phyloP scores from a whole-genome alignment of 1,140 invertebrate genomes.

The Maconellicoccus hirsutus region DNA sequence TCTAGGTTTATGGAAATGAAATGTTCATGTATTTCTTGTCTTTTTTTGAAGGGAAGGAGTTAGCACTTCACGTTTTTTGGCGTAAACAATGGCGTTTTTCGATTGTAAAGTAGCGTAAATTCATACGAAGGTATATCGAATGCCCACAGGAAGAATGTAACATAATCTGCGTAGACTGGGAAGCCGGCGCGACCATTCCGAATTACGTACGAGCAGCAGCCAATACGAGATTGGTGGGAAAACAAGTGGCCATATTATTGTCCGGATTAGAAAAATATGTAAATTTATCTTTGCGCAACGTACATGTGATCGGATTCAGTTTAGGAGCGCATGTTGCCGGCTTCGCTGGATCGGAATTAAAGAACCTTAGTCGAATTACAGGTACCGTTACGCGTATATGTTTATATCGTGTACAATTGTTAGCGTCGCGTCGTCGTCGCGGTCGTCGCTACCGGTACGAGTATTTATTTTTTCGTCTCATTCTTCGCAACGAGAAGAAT shows the following conservation, averaged over 20 bases:
- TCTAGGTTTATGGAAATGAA: too few species aligned
- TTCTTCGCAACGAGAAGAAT: too few species aligned
- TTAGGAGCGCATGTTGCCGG: slow-evolving; percentile 85
- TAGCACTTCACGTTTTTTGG: too few species aligned
- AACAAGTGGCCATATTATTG: slow-evolving; percentile 71
- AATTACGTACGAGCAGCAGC: slow-evolving; percentile 88
- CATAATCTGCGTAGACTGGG: slow-evolving; percentile 90
- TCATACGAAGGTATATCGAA: too few species aligned
- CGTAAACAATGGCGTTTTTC: too few species aligned
- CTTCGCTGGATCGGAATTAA: slow-evolving; percentile 75
- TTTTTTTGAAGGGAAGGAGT: too few species aligned
- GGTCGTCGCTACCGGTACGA: too few species aligned
- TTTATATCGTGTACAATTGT: too few species aligned
- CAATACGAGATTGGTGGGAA: slow-evolving; percentile 82
- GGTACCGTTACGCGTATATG: slow-evolving; percentile 41
- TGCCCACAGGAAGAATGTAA: slow-evolving; percentile 57
- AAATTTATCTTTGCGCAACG: slow-evolving; percentile 45
- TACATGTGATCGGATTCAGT: slow-evolving; percentile 86
- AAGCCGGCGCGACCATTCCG: slow-evolving; percentile 75
- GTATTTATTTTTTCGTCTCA: too few species aligned
- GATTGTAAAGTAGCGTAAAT: too few species aligned
- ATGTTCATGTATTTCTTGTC: too few species aligned
- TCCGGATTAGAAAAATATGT: slow-evolving; percentile 42
- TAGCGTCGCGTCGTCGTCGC: too few species aligned
- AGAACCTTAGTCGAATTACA: slow-evolving; percentile 73